Percentiles rank a stretch among this genome's conserved stretches.
These are phyloP conservation scores for Aethina tumida DNA, from an alignment of 1,140 invertebrate species.

Conservation along the genomic window DNA sequence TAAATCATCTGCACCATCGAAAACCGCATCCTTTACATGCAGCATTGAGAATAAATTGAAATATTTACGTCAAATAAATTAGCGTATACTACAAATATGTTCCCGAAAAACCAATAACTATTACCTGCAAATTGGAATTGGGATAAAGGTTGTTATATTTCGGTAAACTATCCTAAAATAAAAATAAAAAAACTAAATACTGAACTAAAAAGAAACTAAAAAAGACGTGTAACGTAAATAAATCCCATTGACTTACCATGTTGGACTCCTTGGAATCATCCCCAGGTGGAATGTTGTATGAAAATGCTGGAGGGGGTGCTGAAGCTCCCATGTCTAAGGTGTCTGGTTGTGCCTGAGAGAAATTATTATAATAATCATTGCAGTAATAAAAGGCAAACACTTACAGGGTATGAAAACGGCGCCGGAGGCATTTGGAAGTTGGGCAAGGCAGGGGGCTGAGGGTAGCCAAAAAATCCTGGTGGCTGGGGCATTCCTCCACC, in stretches of 20 bases:
- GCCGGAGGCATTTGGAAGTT: slow-evolving; percentile 33
- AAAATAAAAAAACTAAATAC: slow-evolving; percentile 13
- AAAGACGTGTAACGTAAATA: slow-evolving; percentile 6
- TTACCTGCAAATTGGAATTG: slow-evolving; percentile 32
- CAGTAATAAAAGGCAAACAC: slow-evolving; percentile 16
- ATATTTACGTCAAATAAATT: slow-evolving; percentile 3
- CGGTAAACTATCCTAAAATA: slow-evolving; percentile 30
- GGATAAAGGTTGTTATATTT: slow-evolving; percentile 29
- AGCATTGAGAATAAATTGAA: no score
- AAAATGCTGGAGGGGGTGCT: slow-evolving; percentile 47
- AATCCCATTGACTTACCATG: slow-evolving; percentile 19
- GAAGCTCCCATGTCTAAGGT: slow-evolving; percentile 20
- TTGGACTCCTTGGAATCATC: slow-evolving; percentile 47
- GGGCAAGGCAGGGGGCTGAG: slow-evolving; percentile 53
- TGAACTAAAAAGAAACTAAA: slow-evolving; percentile 4
- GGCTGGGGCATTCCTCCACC: slow-evolving; percentile 48
- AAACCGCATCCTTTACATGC: no score
- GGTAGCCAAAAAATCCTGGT: slow-evolving; percentile 71
- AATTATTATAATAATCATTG: slow-evolving; percentile 5
- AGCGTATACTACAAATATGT: no score
- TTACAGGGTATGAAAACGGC: slow-evolving; percentile 51
- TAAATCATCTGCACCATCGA: no score
- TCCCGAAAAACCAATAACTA: no score
- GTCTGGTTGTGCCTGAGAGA: slow-evolving; percentile 1
- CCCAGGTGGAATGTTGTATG: slow-evolving; percentile 61